Evolutionary conservation across 2,797 vertebrate genomes (phyloP).

Genomic region (Sebastes hubbsi): DNA sequence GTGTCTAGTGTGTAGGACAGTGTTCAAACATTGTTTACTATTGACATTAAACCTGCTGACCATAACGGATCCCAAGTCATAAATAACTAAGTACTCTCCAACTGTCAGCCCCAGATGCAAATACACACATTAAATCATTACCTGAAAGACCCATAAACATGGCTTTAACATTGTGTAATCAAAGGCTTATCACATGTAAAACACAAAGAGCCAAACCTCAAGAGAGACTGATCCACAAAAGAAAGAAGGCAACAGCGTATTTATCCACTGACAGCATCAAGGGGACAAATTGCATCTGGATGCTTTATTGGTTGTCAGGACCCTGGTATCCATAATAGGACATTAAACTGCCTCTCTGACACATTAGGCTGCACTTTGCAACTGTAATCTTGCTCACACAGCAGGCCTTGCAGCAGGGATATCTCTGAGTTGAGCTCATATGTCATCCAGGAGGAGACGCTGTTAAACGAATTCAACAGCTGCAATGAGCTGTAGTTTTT

Average conservation of each 20-base stretch:
- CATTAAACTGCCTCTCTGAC: constrained; percentile 64
- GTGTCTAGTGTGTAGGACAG: background rate
- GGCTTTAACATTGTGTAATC: constrained; percentile 15
- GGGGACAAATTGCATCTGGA: constrained; percentile 68
- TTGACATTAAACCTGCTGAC: background rate
- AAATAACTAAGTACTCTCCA: constrained; percentile 11
- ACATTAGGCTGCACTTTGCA: constrained; percentile 61
- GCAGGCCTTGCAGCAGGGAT: constrained; percentile 34
- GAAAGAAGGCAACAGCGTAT: constrained; percentile 19
- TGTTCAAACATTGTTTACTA: background rate
- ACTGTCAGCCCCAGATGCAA: background rate
- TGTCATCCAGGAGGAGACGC: constrained; percentile 25
- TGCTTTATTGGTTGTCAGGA: constrained; percentile 68
- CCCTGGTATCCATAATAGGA: constrained; percentile 60
- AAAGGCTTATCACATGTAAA: constrained; percentile 12
- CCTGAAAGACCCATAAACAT: constrained; percentile 7
- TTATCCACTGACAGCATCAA: constrained; percentile 44
- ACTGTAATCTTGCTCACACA: constrained; percentile 67
- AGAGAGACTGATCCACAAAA: constrained; percentile 26
- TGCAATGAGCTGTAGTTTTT: constrained; percentile 16
- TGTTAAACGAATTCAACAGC: constrained; percentile 35
- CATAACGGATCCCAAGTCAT: background rate
- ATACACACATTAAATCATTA: background rate
- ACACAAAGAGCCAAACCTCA: constrained; percentile 30
- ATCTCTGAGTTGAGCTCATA: constrained; percentile 29